Conservation (phyloP, 2,797 vertebrate species). For the Pogonophryne albipinna region DNA sequence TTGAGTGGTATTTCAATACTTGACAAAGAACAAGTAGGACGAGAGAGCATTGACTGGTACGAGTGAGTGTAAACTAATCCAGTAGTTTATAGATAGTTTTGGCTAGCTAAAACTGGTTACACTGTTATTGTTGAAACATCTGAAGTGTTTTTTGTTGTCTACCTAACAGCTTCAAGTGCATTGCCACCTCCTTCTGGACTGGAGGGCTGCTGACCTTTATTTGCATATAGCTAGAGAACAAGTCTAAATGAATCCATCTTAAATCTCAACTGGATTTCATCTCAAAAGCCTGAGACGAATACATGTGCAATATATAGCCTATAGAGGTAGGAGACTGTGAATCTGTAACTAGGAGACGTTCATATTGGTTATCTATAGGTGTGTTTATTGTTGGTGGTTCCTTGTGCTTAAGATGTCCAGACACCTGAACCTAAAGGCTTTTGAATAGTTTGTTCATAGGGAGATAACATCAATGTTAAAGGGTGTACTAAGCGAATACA, state of each 20-base stretch:
- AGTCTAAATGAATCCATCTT: background rate
- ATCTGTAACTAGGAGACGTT: constrained; percentile 28
- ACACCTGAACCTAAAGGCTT: background rate
- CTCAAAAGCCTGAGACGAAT: background rate
- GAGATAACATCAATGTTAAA: background rate
- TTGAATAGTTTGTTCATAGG: background rate
- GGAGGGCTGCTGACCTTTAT: background rate
- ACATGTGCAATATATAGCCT: background rate
- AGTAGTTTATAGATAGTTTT: background rate
- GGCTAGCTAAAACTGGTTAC: background rate
- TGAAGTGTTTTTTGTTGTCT: background rate
- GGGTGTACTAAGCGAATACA: too few species aligned
- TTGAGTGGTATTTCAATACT: background rate
- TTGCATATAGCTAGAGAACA: background rate
- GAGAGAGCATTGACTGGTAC: background rate
- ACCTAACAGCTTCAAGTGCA: background rate
- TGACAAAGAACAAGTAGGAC: background rate
- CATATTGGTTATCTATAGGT: constrained; percentile 14
- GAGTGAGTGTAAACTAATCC: background rate
- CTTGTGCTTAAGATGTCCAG: constrained; percentile 6
- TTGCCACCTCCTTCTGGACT: background rate
- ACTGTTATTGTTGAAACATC: background rate
- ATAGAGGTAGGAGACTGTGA: constrained; percentile 8
- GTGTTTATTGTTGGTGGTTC: constrained; percentile 10
- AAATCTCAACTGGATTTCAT: background rate